Evolutionary conservation across 2,113 vertebrate genomes (phyloP).

Genomic region (Leptodactylus fuscus): DNA sequence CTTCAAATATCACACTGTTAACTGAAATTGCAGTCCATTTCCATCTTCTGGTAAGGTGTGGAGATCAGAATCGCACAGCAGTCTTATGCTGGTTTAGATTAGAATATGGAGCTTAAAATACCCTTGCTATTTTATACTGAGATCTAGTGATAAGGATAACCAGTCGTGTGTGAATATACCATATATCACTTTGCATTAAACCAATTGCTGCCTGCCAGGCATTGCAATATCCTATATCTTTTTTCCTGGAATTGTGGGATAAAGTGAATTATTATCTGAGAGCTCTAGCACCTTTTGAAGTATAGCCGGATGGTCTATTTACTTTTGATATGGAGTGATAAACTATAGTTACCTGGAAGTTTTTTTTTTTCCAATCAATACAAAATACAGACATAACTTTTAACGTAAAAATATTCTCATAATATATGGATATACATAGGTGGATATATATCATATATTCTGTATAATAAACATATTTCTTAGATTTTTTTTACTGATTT

Average conservation of each 20-base stretch:
- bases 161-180: constrained; percentile 40
- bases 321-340: constrained; percentile 3
- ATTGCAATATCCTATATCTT: constrained; percentile 35
- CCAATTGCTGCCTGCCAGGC: constrained; percentile 36
- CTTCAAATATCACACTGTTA: background rate
- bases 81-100: constrained; percentile 4
- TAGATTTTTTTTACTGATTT: background rate
- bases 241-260: constrained; percentile 42
- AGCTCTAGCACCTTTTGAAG: constrained; percentile 20
- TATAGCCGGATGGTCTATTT: constrained; percentile 27
- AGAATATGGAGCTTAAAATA: constrained; percentile 33
- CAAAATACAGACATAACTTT: background rate
- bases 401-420: background rate
- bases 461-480: background rate
- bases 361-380: background rate
- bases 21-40: constrained; percentile 20
- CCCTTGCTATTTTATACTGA: constrained; percentile 11
- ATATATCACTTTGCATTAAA: constrained; percentile 52
- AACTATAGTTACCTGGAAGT: background rate
- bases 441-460: background rate
- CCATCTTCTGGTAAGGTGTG: background rate
- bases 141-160: constrained; percentile 35
- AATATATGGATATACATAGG: background rate
- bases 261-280: constrained; percentile 40
- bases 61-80: constrained; percentile 30